A percentile compares a stretch with the other conserved stretches of the same genome.
phyloP scores from a whole-genome alignment of 2,797 vertebrate genomes.

The Octomys mimax region DNA sequence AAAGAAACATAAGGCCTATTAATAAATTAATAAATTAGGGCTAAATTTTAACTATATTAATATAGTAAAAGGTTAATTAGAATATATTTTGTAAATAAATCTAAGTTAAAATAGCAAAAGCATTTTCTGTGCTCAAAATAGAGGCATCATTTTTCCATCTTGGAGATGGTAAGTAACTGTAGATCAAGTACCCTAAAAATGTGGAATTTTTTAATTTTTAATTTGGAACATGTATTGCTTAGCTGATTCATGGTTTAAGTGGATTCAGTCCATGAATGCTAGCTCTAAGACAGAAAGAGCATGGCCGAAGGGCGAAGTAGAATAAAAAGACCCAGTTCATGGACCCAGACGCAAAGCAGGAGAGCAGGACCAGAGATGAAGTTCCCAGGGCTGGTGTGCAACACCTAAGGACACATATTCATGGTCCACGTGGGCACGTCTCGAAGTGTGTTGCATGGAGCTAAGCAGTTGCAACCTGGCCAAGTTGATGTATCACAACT shows the following conservation, averaged over 20 bases:
- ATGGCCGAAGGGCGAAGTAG: neutral
- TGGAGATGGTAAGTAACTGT: neutral
- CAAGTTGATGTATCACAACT: no score
- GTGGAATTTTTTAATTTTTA: neutral
- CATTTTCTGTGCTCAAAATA: neutral
- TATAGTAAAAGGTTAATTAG: neutral
- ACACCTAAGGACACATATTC: neutral
- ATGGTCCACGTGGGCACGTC: neutral
- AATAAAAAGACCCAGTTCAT: neutral
- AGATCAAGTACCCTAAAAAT: neutral
- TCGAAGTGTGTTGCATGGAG: no score
- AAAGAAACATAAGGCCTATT: neutral
- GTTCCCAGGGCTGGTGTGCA: neutral
- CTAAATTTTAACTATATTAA: neutral
- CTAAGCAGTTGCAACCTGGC: neutral
- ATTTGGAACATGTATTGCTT: neutral
- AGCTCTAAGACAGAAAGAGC: neutral
- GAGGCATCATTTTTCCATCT: conserved; percentile 13
- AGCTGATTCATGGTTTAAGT: neutral
- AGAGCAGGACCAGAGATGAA: neutral
- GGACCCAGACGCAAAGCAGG: neutral
- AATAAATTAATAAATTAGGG: neutral
- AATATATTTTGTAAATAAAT: neutral
- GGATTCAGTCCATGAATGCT: neutral
- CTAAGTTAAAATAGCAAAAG: neutral